Conservation (phyloP, 2,113 vertebrate species). For the Halichoerus grypus region DNA sequence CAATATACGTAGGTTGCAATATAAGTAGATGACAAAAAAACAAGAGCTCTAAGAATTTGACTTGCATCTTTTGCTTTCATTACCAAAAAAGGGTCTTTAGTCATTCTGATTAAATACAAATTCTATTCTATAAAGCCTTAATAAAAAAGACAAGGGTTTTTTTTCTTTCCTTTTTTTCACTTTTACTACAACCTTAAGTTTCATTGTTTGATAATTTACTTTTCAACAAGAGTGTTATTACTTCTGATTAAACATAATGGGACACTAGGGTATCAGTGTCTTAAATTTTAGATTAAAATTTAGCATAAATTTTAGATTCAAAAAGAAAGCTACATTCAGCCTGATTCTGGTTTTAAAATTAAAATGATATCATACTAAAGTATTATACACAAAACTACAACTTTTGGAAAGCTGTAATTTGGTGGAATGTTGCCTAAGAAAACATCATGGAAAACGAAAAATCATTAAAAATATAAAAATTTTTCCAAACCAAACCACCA, state of each 20-base stretch:
- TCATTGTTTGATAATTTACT: constrained; percentile 58
- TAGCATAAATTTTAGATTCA: constrained; percentile 10
- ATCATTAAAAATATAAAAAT: constrained; percentile 22
- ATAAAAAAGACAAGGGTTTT: not conserved
- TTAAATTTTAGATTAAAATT: constrained; percentile 43
- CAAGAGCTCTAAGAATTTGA: constrained; percentile 10
- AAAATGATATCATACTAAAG: constrained; percentile 16
- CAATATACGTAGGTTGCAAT: constrained; percentile 28
- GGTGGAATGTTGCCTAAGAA: constrained; percentile 9
- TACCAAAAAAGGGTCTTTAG: constrained; percentile 30
- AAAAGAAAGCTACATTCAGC: constrained; percentile 37
- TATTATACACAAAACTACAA: not conserved
- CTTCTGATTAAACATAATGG: constrained; percentile 37
- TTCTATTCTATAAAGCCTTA: constrained; percentile 47
- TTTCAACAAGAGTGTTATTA: constrained; percentile 44
- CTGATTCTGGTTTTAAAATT: constrained; percentile 51
- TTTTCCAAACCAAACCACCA: not conserved
- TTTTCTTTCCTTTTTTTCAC: not conserved
- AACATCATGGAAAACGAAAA: not conserved
- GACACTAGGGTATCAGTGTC: not conserved
- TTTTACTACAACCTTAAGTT: constrained; percentile 47
- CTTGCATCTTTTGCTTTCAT: constrained; percentile 57
- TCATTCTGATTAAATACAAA: constrained; percentile 34
- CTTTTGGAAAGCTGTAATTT: constrained; percentile 15
- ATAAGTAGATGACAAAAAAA: not conserved